phyloP scores from a whole-genome alignment of 2,113 vertebrate species.

The Ailuropoda melanoleuca region DNA sequence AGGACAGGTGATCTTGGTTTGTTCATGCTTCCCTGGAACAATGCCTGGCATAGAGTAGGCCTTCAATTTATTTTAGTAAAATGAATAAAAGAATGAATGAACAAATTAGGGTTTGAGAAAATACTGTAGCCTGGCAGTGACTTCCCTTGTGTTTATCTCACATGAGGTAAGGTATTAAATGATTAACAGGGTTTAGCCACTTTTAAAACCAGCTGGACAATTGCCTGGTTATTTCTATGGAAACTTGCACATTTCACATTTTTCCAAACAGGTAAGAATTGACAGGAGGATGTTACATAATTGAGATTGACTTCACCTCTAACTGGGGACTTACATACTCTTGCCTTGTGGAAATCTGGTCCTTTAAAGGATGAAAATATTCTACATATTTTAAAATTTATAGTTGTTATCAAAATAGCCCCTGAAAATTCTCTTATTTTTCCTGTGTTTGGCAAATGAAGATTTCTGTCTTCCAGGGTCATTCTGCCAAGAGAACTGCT shows the following conservation, averaged over 20 bases:
- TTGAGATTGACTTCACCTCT: not conserved
- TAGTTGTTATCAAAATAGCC: conserved; percentile 43
- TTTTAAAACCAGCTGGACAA: conserved; percentile 6
- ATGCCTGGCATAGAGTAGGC: not conserved
- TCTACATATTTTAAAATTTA: conserved; percentile 23
- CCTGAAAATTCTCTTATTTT: conserved; percentile 15
- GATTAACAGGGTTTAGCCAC: not conserved
- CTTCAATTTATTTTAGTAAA: not conserved
- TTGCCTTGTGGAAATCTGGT: conserved; percentile 2
- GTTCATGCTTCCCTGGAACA: not conserved
- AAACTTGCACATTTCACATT: not conserved
- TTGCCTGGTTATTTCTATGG: not conserved
- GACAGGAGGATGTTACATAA: not conserved
- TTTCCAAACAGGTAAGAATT: not conserved
- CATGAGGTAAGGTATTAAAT: not conserved
- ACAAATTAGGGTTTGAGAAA: not conserved
- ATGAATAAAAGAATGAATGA: not conserved
- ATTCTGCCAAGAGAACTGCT: not conserved
- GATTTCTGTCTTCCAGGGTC: not conserved
- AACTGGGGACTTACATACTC: not conserved
- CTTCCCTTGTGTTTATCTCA: not conserved
- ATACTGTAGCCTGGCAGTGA: not conserved
- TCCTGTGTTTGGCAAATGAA: not conserved
- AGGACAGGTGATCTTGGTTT: not conserved
- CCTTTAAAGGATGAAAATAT: conserved; percentile 43